Percentiles rank a stretch among this genome's conserved stretches.
phyloP scores from a whole-genome alignment of 2,113 vertebrate genomes.

The Carlito syrichta region DNA sequence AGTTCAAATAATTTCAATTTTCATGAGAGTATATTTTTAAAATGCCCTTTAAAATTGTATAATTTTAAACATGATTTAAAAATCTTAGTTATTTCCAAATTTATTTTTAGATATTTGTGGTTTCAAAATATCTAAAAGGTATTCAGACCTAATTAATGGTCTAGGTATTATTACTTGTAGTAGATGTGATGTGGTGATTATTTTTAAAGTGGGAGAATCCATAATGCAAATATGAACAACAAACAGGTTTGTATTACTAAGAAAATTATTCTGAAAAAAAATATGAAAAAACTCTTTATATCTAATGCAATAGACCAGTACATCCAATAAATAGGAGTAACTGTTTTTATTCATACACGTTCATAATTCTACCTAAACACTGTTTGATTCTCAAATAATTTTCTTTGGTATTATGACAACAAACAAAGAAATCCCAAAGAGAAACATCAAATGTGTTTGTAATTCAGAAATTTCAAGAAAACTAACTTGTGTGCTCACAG shows the following conservation, averaged over 20 bases:
- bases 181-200: neutral
- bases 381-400: constrained; percentile 15
- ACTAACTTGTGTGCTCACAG: neutral
- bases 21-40: neutral
- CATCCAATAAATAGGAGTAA: neutral
- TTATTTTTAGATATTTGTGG: neutral
- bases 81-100: neutral
- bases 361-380: neutral
- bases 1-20: constrained; percentile 9
- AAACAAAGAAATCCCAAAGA: neutral
- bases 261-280: too few species aligned
- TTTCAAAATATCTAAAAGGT: constrained; percentile 21
- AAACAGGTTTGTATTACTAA: too few species aligned
- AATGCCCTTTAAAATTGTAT: neutral
- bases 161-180: neutral
- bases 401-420: neutral
- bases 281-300: too few species aligned
- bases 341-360: neutral
- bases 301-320: neutral
- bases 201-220: too few species aligned
- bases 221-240: too few species aligned
- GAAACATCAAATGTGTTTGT: neutral
- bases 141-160: too few species aligned
- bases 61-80: neutral
- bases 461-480: neutral